These are phyloP conservation scores for Antigone vipio DNA, from an alignment of 2,113 vertebrate species.

Conservation along the genomic window DNA sequence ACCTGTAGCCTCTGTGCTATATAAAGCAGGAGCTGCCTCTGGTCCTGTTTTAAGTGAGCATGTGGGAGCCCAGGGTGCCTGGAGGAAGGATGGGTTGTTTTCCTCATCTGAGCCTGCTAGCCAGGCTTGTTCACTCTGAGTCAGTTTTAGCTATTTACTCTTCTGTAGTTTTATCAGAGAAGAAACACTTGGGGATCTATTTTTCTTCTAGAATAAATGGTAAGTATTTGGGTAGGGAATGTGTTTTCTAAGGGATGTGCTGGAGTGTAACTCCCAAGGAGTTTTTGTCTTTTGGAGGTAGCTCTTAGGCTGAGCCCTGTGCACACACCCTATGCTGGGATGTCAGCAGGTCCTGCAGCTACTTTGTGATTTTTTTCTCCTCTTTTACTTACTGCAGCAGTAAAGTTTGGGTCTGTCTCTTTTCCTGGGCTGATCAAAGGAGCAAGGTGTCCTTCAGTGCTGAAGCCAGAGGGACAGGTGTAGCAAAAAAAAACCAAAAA, in stretches of 20 bases:
- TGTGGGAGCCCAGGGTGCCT: neutral
- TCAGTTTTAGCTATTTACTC: neutral
- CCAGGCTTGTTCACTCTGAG: neutral
- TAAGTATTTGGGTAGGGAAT: neutral
- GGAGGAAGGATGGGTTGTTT: neutral
- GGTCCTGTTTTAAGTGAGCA: neutral
- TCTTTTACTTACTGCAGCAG: neutral
- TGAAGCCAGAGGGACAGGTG: neutral
- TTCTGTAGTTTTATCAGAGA: neutral
- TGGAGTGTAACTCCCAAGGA: neutral
- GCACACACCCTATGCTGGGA: neutral
- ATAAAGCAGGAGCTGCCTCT: neutral
- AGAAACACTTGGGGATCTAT: neutral
- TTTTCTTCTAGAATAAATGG: neutral
- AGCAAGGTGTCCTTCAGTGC: neutral
- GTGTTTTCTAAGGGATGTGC: neutral
- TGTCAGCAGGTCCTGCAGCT: neutral
- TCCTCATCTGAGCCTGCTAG: neutral
- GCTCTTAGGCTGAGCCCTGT: neutral
- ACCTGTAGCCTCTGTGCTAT: neutral
- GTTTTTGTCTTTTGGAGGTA: neutral
- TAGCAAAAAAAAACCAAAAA: neutral
- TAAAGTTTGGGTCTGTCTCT: neutral
- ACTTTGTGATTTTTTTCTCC: neutral
- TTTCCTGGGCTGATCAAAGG: neutral